phyloP scores from a whole-genome alignment of 2,888 invertebrate species.

The Lamellibrachia satsuma region DNA sequence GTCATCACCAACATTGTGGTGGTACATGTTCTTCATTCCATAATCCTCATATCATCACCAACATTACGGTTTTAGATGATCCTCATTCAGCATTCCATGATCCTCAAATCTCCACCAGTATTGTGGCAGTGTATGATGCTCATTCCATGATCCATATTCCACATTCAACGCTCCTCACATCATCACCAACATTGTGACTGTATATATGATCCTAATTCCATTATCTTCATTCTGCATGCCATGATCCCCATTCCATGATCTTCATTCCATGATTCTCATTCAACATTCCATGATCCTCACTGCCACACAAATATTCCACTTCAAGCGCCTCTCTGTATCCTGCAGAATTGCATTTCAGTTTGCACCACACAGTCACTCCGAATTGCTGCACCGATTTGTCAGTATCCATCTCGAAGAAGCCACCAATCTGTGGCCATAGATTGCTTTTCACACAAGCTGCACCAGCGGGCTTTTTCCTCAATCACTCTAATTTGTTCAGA shows the following conservation, averaged over 20 bases:
- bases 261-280: not conserved
- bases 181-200: not conserved
- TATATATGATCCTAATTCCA: not conserved
- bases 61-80: no score
- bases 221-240: no score
- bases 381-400: not conserved
- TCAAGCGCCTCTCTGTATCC: not conserved
- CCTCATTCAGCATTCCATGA: no score
- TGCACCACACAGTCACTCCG: not conserved
- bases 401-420: not conserved
- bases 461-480: not conserved
- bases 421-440: not conserved
- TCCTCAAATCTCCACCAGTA: not conserved
- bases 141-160: not conserved
- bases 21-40: no score
- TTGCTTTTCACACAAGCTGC: not conserved
- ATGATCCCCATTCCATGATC: no score
- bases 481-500: conserved; percentile 17
- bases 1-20: no score
- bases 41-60: no score
- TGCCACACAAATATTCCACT: no score
- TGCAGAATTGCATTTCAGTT: not conserved
- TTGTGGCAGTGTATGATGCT: not conserved
- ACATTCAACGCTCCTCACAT: no score
- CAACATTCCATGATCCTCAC: not conserved